phyloP scores from a whole-genome alignment of 2,113 vertebrate genomes.

The Aythya baeri region DNA sequence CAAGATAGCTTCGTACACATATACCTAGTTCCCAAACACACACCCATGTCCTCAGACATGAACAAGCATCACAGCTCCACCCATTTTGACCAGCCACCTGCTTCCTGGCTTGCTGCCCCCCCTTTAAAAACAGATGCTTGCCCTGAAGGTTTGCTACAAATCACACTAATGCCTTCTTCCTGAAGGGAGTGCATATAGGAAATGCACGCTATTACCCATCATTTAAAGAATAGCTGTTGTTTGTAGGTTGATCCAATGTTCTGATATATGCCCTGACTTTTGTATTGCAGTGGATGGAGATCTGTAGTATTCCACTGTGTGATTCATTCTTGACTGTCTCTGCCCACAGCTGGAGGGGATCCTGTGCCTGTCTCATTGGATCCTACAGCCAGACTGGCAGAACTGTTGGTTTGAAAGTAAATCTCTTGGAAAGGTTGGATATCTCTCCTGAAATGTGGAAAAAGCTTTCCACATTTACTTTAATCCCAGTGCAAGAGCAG shows the following conservation, averaged over 20 bases:
- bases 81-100: neutral
- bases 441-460: neutral
- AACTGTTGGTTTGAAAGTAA: neutral
- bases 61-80: neutral
- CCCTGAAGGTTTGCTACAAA: neutral
- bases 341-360: neutral
- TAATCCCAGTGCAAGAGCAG: neutral
- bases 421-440: neutral
- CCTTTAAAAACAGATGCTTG: neutral
- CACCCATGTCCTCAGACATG: neutral
- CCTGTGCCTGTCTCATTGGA: neutral
- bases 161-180: neutral
- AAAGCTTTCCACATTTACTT: neutral
- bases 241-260: neutral
- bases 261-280: too few species aligned
- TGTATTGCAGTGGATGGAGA: neutral
- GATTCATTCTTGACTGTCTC: neutral
- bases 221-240: neutral
- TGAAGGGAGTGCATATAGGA: neutral
- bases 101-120: neutral
- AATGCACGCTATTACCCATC: neutral
- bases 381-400: neutral
- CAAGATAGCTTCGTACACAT: neutral
- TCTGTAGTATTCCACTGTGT: fast-evolving
- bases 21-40: neutral